Evolutionary conservation across 2,113 vertebrate genomes (phyloP).

Genomic region (Rhabdornis inornatus): DNA sequence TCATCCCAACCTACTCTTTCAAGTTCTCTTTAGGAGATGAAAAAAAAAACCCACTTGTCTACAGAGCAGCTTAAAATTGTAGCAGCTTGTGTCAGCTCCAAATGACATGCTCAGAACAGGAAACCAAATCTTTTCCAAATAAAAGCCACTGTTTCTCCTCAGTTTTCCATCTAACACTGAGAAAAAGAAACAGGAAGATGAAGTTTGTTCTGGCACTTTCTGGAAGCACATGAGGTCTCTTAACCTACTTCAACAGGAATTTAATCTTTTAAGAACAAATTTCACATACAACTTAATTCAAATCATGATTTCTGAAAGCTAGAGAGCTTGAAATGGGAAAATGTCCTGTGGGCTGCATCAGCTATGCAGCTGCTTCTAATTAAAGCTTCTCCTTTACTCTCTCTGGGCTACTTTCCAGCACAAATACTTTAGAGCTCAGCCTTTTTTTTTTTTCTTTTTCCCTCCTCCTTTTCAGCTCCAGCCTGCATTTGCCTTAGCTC

Average conservation of each 20-base stretch:
- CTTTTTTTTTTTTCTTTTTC: slow-evolving; percentile 36
- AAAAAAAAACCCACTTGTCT: slow-evolving; percentile 55
- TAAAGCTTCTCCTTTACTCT: slow-evolving; percentile 80
- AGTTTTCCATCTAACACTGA: slow-evolving; percentile 46
- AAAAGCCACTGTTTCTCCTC: slow-evolving; percentile 64
- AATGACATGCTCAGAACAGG: slow-evolving; percentile 66
- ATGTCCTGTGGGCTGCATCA: slow-evolving; percentile 73
- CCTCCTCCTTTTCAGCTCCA: slow-evolving; percentile 56
- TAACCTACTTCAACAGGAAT: slow-evolving; percentile 48
- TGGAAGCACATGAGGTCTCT: slow-evolving; percentile 24
- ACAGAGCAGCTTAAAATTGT: slow-evolving; percentile 58
- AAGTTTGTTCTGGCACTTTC: slow-evolving; percentile 57
- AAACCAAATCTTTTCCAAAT: slow-evolving; percentile 70
- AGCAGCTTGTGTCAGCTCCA: slow-evolving; percentile 67
- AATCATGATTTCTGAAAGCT: slow-evolving; percentile 60
- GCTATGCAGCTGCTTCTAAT: slow-evolving; percentile 80
- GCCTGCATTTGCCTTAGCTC: slow-evolving; percentile 40
- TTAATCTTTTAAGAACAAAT: slow-evolving; percentile 66
- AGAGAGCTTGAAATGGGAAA: slow-evolving; percentile 69
- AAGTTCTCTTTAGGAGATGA: slow-evolving; percentile 1
- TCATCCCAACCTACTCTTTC: slow-evolving; percentile 50
- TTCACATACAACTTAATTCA: slow-evolving; percentile 56
- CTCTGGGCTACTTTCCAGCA: slow-evolving; percentile 79
- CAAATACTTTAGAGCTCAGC: slow-evolving; percentile 78
- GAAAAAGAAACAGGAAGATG: slow-evolving; percentile 56